phyloP scores from a whole-genome alignment of 1,140 invertebrate genomes.

The Cheumatopsyche charites region DNA sequence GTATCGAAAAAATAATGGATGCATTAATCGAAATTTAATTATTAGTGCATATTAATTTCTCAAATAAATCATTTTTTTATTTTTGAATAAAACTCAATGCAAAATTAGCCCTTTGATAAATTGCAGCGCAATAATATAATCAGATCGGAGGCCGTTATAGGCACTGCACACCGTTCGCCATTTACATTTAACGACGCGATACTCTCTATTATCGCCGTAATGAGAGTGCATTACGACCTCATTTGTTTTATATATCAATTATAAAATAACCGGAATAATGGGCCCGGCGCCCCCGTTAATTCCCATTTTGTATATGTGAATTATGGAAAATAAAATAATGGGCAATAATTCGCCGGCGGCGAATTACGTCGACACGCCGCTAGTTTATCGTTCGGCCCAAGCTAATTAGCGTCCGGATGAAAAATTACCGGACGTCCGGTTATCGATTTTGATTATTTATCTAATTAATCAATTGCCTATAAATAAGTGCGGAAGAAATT shows the following conservation, averaged over 20 bases:
- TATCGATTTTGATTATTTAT: too few relatives aligned
- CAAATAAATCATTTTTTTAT: neutral
- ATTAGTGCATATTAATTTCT: too few relatives aligned
- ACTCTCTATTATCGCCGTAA: slow-evolving; percentile 38
- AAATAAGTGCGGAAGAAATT: too few relatives aligned
- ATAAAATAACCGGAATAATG: slow-evolving; percentile 45
- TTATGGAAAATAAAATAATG: slow-evolving; percentile 25
- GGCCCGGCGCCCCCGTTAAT: slow-evolving; percentile 26
- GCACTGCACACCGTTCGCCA: neutral
- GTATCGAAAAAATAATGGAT: too few relatives aligned
- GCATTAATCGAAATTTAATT: too few relatives aligned
- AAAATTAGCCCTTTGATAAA: too few relatives aligned
- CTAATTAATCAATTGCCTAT: too few relatives aligned
- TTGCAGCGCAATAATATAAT: too few relatives aligned
- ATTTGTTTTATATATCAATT: slow-evolving; percentile 47
- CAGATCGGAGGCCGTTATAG: neutral
- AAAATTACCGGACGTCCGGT: slow-evolving; percentile 2
- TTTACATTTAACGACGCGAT: slow-evolving; percentile 18
- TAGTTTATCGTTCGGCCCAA: too few relatives aligned
- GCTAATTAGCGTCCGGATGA: neutral
- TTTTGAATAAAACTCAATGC: neutral
- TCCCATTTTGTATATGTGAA: slow-evolving; percentile 11
- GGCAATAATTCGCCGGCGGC: slow-evolving; percentile 5
- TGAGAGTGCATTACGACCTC: slow-evolving; percentile 41
- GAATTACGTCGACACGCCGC: neutral